Base-by-base conservation (phyloP, 2,113 vertebrate species). In the Melanerpes formicivorus region DNA sequence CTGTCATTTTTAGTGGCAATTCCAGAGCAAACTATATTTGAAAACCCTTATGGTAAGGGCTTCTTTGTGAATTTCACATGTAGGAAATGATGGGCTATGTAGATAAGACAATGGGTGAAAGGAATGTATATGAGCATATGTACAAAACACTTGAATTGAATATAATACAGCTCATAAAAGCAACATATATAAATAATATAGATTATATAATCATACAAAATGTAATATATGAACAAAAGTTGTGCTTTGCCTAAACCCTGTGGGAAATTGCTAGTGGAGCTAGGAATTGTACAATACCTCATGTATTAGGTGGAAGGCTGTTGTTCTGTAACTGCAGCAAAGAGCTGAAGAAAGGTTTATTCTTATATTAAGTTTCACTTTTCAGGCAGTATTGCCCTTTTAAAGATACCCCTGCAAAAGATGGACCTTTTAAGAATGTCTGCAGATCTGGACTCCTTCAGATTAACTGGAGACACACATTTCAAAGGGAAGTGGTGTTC, bases 361-460 rank as follows among this genome's bases (percentile, higher is more conserved):
- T 94, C 80, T 58, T 78, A 7, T 19, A 86, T 81, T 59, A 92
- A 55, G 62, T 91, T 82, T 63, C 69, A 13, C 71, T 91, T 95
- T 72, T 22, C 76, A 80, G 85, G 50, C 58, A 67, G 64, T 50
- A 55, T 59, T 93, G 80, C 90, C 80, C 59, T 96, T 92, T 65
- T 87, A 88, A 94, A 95, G 91, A 89, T 85, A 94, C 67, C 69
- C 56, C 62, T 93, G 95, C 84, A 88, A 94, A 93, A 92, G 88
- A 76, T 52, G 80, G 90, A 96, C 95, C 90, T 96, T 96, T 96
- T 94, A 96, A 95, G 91, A 94, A 83, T 58, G 85, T 91, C 82
- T 91, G 65, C 66, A 90, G 85, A 86, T 88, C 87, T 93, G 62
- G 79, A 58, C 82, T 94, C 82, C 65, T 77, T 90, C 70, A 88